Conservation (phyloP, 1,140 invertebrate species). For the Drosophila simulans region DNA sequence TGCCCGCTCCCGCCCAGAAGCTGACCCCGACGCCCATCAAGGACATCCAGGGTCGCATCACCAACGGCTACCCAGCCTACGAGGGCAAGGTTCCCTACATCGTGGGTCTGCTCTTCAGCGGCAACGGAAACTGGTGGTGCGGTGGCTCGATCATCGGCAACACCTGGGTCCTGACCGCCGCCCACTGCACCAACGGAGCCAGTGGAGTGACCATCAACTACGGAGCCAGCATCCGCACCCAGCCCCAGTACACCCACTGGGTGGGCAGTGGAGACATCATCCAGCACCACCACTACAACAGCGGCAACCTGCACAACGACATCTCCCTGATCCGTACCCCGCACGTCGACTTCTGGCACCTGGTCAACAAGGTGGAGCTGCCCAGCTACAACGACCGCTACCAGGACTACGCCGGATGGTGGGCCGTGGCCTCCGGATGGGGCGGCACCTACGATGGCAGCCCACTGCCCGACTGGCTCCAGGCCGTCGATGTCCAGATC, state of each 20-base stretch:
- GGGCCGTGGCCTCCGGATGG: slow-evolving; percentile 65
- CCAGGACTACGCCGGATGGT: slow-evolving; percentile 37
- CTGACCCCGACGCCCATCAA: slow-evolving; percentile 28
- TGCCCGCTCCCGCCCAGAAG: slow-evolving; percentile 32
- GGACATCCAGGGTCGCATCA: slow-evolving; percentile 73
- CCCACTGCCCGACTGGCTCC: slow-evolving; percentile 53
- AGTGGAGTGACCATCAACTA: slow-evolving; percentile 60
- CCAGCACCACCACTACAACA: slow-evolving; percentile 57
- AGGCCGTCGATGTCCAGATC: slow-evolving; percentile 55
- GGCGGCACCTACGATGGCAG: slow-evolving; percentile 56
- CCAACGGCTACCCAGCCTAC: slow-evolving; percentile 69
- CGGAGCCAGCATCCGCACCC: slow-evolving; percentile 66
- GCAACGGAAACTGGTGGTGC: slow-evolving; percentile 85
- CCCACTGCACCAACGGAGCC: slow-evolving; percentile 85
- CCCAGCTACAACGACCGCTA: slow-evolving; percentile 56
- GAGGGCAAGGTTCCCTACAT: slow-evolving; percentile 86
- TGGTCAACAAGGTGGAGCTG: slow-evolving; percentile 59
- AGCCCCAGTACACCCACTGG: slow-evolving; percentile 51
- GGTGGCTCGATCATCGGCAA: slow-evolving; percentile 87
- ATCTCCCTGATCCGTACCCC: slow-evolving; percentile 60
- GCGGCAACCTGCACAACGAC: slow-evolving; percentile 50
- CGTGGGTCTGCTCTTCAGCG: slow-evolving; percentile 84
- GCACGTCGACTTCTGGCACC: slow-evolving; percentile 55
- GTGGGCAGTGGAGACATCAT: slow-evolving; percentile 47
- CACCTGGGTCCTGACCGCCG: slow-evolving; percentile 86